Evolutionary conservation across 2,113 vertebrate genomes (phyloP), one percentile per base, ranked within the genome.

Genomic region (Pampusana beccarii): DNA sequence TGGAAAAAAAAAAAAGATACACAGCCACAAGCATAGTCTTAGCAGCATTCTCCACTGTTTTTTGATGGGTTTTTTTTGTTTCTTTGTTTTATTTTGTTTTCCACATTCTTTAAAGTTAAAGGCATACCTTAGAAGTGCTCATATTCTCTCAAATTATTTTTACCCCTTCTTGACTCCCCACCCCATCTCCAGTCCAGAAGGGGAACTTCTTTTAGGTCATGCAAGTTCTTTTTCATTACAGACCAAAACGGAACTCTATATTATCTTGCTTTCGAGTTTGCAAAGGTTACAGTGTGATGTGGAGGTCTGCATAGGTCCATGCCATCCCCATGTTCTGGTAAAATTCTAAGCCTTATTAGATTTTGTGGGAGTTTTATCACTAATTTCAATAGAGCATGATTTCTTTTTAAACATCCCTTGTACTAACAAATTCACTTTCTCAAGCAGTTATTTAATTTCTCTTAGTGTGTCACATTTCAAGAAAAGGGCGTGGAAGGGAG

Each of bases 11-110:
- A 44, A 46, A 46, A 46, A 46, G 67, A 48, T 56, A 6, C 24
- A 16, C 0, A 0, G 5, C 18, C 34, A 46, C 16, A 53, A 46
- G 31, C 6, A 58, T 2, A 25, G 10, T 31, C 26, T 71, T 64
- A 33, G 6, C 16, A 85, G 42, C 17, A 7, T 92, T 67, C 16
- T 11, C 16, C 5, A 4, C 17, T 44, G 5, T 7, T 9, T 17
- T 42, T 13, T 28, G 28, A 0, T 13, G 28, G 31, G 7, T 18
- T 33, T 56, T 25, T 36, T 50, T 38, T 58, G 9, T 77, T 25
- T 46, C 2, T 46, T 46, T 46, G 44, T 46, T 46, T 46, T 46
- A 18, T 46, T 46, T 46, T 46, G 44, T 46, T 46, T 46, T 46
- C 44, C 44, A 46, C 11, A 64, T 18, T 20, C 13, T 83, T 92